Evolutionary conservation across 37 sponge, comb jelly and placozoan species (phyloP).

Genomic region (Hormiphora californensis): DNA sequence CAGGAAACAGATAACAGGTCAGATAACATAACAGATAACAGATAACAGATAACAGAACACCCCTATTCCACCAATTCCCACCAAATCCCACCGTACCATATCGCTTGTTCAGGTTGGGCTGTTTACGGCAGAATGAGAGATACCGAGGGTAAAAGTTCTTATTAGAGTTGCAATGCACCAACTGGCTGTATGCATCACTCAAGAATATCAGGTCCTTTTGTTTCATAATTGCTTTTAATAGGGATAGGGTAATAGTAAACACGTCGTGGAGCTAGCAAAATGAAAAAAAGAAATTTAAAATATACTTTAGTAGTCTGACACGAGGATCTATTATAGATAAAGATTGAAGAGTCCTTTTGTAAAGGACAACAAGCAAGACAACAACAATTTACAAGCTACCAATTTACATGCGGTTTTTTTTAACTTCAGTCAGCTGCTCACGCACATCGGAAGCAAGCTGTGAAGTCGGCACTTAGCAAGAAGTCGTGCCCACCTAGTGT

Average conservation of each 20-base stretch:
- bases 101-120: not conserved
- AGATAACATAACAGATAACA: not conserved
- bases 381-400: too few species aligned
- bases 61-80: not conserved
- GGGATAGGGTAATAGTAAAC: not conserved
- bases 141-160: slow-evolving; percentile 32
- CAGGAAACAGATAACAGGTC: not conserved
- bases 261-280: not conserved
- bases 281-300: not conserved
- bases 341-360: too few species aligned
- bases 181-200: not conserved
- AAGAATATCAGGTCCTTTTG: not conserved
- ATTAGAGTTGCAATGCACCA: not conserved
- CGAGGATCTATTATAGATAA: too few species aligned
- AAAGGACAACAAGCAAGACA: too few species aligned
- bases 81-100: not conserved
- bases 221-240: not conserved
- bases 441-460: too few species aligned
- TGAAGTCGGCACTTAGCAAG: too few species aligned
- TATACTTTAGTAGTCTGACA: too few species aligned
- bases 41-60: not conserved
- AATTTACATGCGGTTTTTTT: too few species aligned
- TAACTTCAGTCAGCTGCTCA: too few species aligned
- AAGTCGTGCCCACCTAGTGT: not conserved
- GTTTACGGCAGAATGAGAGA: not conserved